A percentile compares a stretch with the other conserved stretches of the same genome.
Evolutionary conservation across 2,888 invertebrate species (phyloP).

Genomic region (Xestobium rufovillosum): DNA sequence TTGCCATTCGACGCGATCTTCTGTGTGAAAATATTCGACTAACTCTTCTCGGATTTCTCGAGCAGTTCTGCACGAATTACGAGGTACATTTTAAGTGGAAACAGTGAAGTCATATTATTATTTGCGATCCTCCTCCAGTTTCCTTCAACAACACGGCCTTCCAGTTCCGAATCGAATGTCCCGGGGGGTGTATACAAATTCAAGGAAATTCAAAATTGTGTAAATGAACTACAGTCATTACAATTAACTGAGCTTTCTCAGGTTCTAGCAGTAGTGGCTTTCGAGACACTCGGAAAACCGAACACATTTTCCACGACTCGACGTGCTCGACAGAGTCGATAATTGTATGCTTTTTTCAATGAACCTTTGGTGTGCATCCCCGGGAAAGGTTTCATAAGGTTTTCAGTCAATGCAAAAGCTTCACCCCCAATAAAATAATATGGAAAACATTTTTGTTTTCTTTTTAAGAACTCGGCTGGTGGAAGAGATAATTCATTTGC

Average conservation of each 20-base stretch:
- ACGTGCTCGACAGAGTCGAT: too few species aligned
- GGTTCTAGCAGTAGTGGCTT: constrained; percentile 26
- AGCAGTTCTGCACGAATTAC: constrained; percentile 18
- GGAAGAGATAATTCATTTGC: neutral
- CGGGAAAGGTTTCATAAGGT: too few species aligned
- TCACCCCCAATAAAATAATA: too few species aligned
- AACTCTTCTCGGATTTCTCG: constrained; percentile 24
- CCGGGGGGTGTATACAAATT: constrained; percentile 21
- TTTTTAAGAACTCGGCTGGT: too few species aligned
- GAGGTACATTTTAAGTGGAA: constrained; percentile 20
- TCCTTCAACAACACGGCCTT: constrained; percentile 19
- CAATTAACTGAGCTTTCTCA: constrained; percentile 21
- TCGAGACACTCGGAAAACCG: constrained; percentile 22
- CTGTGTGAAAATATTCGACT: constrained; percentile 20
- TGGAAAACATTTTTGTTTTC: too few species aligned
- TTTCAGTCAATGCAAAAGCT: too few species aligned
- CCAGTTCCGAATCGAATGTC: constrained; percentile 22
- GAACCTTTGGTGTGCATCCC: too few species aligned
- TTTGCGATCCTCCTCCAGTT: constrained; percentile 23
- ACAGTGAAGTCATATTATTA: constrained; percentile 18
- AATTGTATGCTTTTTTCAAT: too few species aligned
- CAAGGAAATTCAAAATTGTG: constrained; percentile 26
- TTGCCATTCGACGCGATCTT: constrained; percentile 24
- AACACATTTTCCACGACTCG: too few species aligned
- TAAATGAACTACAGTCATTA: constrained; percentile 21